Evolutionary conservation across 2,888 invertebrate species (phyloP), one percentile per base, ranked within the genome.

Genomic region (Melanchra persicariae): DNA sequence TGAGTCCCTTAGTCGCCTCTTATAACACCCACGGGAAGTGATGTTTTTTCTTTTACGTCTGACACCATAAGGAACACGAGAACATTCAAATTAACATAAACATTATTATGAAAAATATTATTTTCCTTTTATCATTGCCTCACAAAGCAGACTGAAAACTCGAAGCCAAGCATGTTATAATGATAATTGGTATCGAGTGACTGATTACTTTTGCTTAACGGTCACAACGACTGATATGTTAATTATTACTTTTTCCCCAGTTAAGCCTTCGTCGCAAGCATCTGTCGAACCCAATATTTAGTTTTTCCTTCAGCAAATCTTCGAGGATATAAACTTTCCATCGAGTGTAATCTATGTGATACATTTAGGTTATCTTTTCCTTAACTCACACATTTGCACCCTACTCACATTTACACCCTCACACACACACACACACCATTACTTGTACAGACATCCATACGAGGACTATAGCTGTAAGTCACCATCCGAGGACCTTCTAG

Each of bases 221-320:
- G 34, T 43, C n/a, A 52, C 43, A 47, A 8, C 24, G 49, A 47
- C n/a, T 75, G 52, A 70, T 59, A 62, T 58, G 57, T 54, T 81
- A 79, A 81, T 81, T 63, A 77, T 81, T 64, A 77, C 60, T 79
- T 79, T 58, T 67, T 1, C 26, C 7, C 51, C 37, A 74, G 58
- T 45, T 34, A 59, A 34, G 37, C 43, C 51, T 34, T 47, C 40
- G 26, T 22, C 22, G 22, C 60, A 66, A 47, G 30, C 40, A 74
- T 52, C 52, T 57, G 22, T 15, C 55, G 26, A 49, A 26, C 7
- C 24, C 17, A 47, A 74, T 61, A 61, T 30, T n/a, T n/a, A n/a
- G 37, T 40, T 68, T 58, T 59, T 51, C 51, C 54, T 40, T 45
- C 26, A 51, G 15, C n/a, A 65, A 47, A 55, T 81, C 45, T 47